Evolutionary conservation across 2,888 invertebrate species (phyloP).

Genomic region (Pammene fasciana): DNA sequence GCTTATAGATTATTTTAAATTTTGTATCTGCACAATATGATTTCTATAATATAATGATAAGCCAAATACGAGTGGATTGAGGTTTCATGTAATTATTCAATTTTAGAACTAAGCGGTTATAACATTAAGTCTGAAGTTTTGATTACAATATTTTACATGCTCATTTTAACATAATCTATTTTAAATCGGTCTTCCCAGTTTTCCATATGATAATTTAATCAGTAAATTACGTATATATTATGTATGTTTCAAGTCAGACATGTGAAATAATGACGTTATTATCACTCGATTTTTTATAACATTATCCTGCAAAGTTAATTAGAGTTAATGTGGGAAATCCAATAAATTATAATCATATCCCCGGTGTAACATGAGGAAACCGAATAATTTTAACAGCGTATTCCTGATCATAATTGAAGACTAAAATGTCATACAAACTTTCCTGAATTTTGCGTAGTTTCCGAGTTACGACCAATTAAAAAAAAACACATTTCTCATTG

Average conservation of each 20-base stretch:
- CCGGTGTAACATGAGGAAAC: too few relatives aligned
- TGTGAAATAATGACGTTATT: neutral
- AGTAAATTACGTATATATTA: neutral
- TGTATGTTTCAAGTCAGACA: too few relatives aligned
- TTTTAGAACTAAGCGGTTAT: neutral
- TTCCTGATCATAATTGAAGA: too few relatives aligned
- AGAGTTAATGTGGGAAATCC: constrained; percentile 6
- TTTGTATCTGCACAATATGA: too few relatives aligned
- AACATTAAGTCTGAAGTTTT: neutral
- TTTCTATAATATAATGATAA: too few relatives aligned
- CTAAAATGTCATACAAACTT: too few relatives aligned
- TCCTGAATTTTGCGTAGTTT: too few relatives aligned
- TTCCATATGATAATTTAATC: neutral
- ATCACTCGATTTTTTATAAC: neutral
- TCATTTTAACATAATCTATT: neutral
- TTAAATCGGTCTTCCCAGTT: neutral
- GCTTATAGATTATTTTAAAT: too few relatives aligned
- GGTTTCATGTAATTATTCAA: neutral
- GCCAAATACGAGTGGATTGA: neutral
- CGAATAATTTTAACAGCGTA: too few relatives aligned
- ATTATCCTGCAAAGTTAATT: neutral
- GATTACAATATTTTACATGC: neutral
- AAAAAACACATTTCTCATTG: too few relatives aligned
- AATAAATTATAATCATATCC: neutral
- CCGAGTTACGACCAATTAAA: too few relatives aligned